A percentile compares a stretch with the other conserved stretches of the same genome.
phyloP scores from a whole-genome alignment of 2,888 invertebrate genomes.

The Pristionchus mayeri region DNA sequence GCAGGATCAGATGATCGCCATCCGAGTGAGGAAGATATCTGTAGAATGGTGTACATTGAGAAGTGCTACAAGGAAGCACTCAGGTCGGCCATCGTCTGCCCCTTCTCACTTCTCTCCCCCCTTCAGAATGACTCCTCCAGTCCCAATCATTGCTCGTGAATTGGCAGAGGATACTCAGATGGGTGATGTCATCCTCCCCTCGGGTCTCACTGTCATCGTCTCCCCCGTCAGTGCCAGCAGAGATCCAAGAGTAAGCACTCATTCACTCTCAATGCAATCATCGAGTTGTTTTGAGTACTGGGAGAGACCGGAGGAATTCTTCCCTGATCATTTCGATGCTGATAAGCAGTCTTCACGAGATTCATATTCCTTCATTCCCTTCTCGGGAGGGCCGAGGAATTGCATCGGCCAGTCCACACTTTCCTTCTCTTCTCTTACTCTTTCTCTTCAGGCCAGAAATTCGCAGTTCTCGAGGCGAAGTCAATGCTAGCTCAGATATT shows the following conservation, averaged over 20 bases:
- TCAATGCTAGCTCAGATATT: conserved; percentile 77
- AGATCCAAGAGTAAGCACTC: conserved; percentile 39
- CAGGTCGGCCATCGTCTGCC: neutral
- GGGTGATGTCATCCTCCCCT: conserved; percentile 1
- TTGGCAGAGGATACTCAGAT: conserved; percentile 30
- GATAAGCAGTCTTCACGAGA: conserved; percentile 76
- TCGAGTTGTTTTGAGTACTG: conserved; percentile 55
- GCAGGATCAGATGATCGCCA: conserved; percentile 34
- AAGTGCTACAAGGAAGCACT: conserved; percentile 45
- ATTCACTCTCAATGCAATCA: neutral
- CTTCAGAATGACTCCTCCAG: conserved; percentile 45
- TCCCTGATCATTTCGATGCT: conserved; percentile 77
- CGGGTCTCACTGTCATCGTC: conserved; percentile 44
- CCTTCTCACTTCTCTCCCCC: neutral
- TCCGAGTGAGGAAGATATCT: conserved; percentile 43
- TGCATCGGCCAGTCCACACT: conserved; percentile 76
- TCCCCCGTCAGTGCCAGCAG: conserved; percentile 37
- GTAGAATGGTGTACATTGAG: conserved; percentile 40
- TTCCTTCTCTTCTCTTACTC: neutral
- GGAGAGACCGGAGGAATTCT: conserved; percentile 76
- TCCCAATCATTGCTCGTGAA: conserved; percentile 47
- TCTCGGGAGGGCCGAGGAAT: conserved; percentile 79
- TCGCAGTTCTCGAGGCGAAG: conserved; percentile 77
- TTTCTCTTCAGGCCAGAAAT: conserved; percentile 69
- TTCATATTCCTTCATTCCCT: conserved; percentile 79